phyloP scores from a whole-genome alignment of 2,888 invertebrate species.

The Orthosia cruda region DNA sequence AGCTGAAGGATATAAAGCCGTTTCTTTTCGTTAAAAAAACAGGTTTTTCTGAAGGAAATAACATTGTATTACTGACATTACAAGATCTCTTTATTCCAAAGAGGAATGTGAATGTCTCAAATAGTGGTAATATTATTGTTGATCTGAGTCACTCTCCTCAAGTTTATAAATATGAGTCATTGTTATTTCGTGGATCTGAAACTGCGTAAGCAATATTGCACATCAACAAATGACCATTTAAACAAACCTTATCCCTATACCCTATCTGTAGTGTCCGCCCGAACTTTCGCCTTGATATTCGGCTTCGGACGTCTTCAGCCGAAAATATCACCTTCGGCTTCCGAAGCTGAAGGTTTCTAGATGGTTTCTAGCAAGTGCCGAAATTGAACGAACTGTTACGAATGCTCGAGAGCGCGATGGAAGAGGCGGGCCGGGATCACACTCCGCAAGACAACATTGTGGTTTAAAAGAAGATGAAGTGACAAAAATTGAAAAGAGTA shows the following conservation, averaged over 20 bases:
- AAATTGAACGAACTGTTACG: too few species aligned
- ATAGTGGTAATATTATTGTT: slow-evolving; percentile 13
- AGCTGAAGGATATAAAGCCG: background rate
- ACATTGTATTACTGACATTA: background rate
- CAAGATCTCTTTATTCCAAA: slow-evolving; percentile 10
- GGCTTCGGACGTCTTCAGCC: too few species aligned
- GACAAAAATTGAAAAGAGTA: too few species aligned
- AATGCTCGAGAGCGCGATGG: too few species aligned
- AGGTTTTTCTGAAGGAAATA: background rate
- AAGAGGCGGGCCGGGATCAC: too few species aligned
- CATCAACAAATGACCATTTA: slow-evolving; percentile 9
- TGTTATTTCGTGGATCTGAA: slow-evolving; percentile 9
- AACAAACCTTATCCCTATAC: too few species aligned
- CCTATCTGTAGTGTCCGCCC: background rate
- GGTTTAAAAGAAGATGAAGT: too few species aligned
- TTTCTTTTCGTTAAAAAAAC: background rate
- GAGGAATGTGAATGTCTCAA: slow-evolving; percentile 1
- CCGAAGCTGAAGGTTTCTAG: too few species aligned
- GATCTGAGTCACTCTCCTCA: slow-evolving; percentile 35
- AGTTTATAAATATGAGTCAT: slow-evolving; percentile 31
- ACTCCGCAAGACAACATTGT: too few species aligned
- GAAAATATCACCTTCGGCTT: too few species aligned
- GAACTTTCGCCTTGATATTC: too few species aligned
- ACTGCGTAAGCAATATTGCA: slow-evolving; percentile 3
- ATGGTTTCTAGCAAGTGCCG: too few species aligned